phyloP scores from a whole-genome alignment of 2,113 vertebrate species.

The Corvus moneduloides region DNA sequence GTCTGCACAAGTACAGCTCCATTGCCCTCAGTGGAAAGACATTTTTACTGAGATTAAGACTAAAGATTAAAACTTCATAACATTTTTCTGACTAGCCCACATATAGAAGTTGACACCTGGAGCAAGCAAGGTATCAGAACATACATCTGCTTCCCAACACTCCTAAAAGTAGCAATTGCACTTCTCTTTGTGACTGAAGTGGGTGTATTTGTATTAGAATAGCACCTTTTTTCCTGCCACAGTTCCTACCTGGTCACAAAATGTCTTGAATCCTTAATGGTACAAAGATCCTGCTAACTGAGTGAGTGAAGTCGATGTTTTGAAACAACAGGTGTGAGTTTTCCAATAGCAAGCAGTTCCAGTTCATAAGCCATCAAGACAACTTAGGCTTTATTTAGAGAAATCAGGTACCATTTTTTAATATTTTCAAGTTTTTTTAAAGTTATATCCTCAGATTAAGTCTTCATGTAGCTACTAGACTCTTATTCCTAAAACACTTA shows the following conservation, averaged over 20 bases:
- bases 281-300: not conserved
- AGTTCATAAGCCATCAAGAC: not conserved
- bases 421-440: fast-evolving
- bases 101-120: not conserved
- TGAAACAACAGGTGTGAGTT: not conserved
- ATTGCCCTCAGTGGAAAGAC: not conserved
- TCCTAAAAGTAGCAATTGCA: not conserved
- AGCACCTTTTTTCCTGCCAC: not conserved
- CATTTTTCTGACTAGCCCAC: not conserved
- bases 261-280: not conserved
- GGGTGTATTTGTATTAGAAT: not conserved
- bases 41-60: not conserved
- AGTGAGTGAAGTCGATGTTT: not conserved
- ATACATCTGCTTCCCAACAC: not conserved
- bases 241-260: not conserved
- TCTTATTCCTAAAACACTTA: not conserved
- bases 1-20: not conserved
- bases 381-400: not conserved
- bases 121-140: not conserved
- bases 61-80: not conserved
- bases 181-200: not conserved
- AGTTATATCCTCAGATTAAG: not conserved
- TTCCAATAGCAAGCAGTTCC: not conserved
- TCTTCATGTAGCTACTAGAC: not conserved
- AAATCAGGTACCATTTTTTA: not conserved